Evolutionary conservation across 2,888 invertebrate species (phyloP), one percentile per base, ranked within the genome.

Genomic region (Camponotus fellah): DNA sequence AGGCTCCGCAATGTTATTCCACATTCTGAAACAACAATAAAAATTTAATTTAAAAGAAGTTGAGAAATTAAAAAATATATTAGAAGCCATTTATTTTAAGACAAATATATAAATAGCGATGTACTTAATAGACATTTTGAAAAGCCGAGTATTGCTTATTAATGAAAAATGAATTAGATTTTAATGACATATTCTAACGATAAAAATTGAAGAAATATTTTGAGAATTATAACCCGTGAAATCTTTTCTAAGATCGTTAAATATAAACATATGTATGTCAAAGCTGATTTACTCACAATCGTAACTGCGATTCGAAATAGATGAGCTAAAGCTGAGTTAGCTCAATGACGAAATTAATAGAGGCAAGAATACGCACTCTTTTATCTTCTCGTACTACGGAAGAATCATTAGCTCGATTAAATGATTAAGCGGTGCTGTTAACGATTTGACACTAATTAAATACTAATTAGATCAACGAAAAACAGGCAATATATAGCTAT

Each of bases 371-470:
- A 17, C 43, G 68, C 69, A 58, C 58, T 80, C 79, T 80, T 71
- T 60, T 80, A 26, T 80, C 79, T 80, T 71, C 71, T 80, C n/a
- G 34, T 43, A 17, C 17, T 71, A n/a, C 34, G 71, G 79, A 80
- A 62, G 79, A 80, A 80, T 71, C 79, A 80, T 80, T 80, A 80
- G 79, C 46, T 69, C 79, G 79, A 80, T 80, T 80, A 49, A 80
- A 80, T 60, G 71, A 80, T 80, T 80, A 80, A 80, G 46, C 71
- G 60, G 0, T 46, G 14, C 37, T 69, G 46, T 71, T 71, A 80
- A 46, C 17, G 34, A 80, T 46, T 60, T 34, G 46, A 37, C 21
- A 37, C 46, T 80, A 80, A 80, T 79, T 69, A 79, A 58, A 79
- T 79, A 37, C 46, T 80, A 80, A 80, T 79, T 69, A 79, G 69